A percentile compares a stretch with the other conserved stretches of the same genome.
These are phyloP conservation scores for Macrophya alboannulata DNA, from an alignment of 2,888 invertebrate species.

Conservation along the genomic window DNA sequence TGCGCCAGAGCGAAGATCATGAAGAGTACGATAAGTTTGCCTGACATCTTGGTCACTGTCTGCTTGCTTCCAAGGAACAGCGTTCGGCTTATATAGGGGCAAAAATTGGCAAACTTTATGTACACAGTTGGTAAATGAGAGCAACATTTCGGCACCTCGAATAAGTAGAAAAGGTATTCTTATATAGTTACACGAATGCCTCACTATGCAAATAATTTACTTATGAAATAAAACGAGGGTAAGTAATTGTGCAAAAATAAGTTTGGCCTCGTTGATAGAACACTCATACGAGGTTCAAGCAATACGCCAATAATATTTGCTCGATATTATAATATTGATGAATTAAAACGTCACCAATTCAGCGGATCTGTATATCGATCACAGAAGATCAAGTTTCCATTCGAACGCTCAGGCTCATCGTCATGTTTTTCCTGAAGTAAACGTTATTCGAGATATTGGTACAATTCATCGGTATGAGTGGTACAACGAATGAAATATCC, in stretches of 20 bases:
- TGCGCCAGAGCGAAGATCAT: not conserved
- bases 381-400: not conserved
- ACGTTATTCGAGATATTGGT: not conserved
- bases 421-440: not conserved
- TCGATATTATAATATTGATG: not conserved
- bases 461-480: not conserved
- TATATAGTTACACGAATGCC: not conserved
- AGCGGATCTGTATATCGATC: not conserved
- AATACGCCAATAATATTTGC: not conserved
- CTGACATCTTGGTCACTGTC: not conserved
- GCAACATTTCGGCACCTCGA: not conserved
- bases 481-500: not conserved
- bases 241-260: not conserved
- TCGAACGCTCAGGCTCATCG: not conserved
- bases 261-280: not conserved
- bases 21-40: not conserved
- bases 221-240: not conserved
- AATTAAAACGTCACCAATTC: not conserved
- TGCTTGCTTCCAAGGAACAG: not conserved
- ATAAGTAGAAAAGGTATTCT: not conserved
- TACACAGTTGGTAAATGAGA: not conserved
- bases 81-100: not conserved
- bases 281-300: not conserved
- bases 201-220: not conserved
- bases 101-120: not conserved